These are phyloP conservation scores for Zelostemma sp. DNA, from an alignment of 1,140 invertebrate genomes.

Conservation along the genomic window DNA sequence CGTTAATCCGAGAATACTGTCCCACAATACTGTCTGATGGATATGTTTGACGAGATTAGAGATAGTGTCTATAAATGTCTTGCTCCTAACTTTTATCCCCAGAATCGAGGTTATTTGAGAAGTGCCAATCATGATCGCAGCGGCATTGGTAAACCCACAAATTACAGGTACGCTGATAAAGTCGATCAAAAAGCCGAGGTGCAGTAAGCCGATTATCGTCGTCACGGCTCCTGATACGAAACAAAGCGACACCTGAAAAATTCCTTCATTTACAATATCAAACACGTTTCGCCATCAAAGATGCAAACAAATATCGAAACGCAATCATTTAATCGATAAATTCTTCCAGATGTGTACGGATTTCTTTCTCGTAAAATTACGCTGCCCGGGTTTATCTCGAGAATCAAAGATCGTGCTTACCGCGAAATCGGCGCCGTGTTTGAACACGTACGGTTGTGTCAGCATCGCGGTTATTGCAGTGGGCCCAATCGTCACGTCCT, in stretches of 20 bases:
- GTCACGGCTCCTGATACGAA: slow-evolving; percentile 75
- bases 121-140: slow-evolving; percentile 76
- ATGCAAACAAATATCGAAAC: too few relatives aligned
- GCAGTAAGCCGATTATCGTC: slow-evolving; percentile 73
- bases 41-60: slow-evolving; percentile 64
- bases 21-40: slow-evolving; percentile 53
- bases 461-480: slow-evolving; percentile 74
- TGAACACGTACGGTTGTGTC: slow-evolving; percentile 66
- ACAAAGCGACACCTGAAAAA: slow-evolving; percentile 71
- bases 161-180: slow-evolving; percentile 78
- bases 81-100: slow-evolving; percentile 66
- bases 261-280: background rate
- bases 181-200: slow-evolving; percentile 72
- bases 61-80: slow-evolving; percentile 66
- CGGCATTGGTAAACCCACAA: slow-evolving; percentile 77
- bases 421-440: slow-evolving; percentile 70
- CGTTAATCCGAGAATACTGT: slow-evolving; percentile 64
- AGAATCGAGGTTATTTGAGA: slow-evolving; percentile 75
- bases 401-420: slow-evolving; percentile 57
- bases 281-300: too few relatives aligned
- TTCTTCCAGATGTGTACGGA: too few relatives aligned
- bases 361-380: too few relatives aligned
- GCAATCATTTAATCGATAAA: too few relatives aligned
- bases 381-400: background rate
- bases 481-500: slow-evolving; percentile 76